A percentile compares a stretch with the other conserved stretches of the same genome.
phyloP scores from a whole-genome alignment of 2,113 vertebrate species.

The Hylia prasina region DNA sequence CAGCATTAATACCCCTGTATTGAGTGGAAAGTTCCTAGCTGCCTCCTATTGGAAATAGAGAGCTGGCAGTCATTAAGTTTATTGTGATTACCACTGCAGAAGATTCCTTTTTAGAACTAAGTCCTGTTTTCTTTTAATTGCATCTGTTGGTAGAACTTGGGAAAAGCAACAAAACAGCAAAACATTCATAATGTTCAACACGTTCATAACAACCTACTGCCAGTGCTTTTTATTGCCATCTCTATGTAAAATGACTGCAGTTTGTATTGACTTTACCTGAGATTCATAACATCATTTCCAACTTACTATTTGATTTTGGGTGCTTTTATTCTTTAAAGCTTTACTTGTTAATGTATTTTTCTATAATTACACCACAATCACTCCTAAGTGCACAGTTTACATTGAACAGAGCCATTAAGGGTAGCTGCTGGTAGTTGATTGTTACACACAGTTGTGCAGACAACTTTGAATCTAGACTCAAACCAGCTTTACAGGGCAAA shows the following conservation, averaged over 20 bases:
- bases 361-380: conserved; percentile 55
- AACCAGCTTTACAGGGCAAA: conserved; percentile 17
- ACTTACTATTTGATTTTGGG: conserved; percentile 46
- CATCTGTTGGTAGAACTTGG: background rate
- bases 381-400: conserved; percentile 58
- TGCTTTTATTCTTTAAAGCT: conserved; percentile 38
- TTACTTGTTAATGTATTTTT: conserved; percentile 59
- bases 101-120: conserved; percentile 33
- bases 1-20: background rate
- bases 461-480: conserved; percentile 43
- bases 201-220: background rate
- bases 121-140: conserved; percentile 56
- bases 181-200: background rate
- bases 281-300: conserved; percentile 38
- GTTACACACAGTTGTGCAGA: background rate
- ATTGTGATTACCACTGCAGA: background rate
- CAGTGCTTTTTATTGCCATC: conserved; percentile 11
- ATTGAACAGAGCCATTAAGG: conserved; percentile 38
- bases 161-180: background rate
- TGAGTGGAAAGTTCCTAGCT: background rate
- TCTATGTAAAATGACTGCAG: conserved; percentile 30
- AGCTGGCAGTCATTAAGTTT: background rate
- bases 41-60: background rate
- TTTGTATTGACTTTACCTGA: conserved; percentile 50
- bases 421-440: conserved; percentile 27